Percentiles rank a stretch among this genome's conserved stretches.
These are phyloP conservation scores for Petaurus breviceps DNA, from an alignment of 2,113 vertebrate species.

Conservation along the genomic window DNA sequence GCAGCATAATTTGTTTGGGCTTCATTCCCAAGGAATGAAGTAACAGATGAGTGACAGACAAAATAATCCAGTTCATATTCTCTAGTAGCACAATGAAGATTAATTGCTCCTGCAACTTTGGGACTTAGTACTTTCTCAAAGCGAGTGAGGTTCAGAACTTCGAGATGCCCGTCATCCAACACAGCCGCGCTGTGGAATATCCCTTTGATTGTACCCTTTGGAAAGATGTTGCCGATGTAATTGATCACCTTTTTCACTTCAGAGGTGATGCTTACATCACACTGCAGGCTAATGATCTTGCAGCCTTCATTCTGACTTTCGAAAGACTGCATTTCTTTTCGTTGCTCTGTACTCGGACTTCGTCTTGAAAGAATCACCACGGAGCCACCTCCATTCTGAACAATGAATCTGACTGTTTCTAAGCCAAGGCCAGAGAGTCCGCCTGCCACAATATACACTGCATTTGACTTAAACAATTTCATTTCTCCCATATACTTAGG, in stretches of 20 bases:
- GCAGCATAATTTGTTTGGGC: conserved; percentile 91
- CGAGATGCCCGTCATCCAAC: conserved; percentile 86
- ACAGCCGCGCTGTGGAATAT: conserved; percentile 91
- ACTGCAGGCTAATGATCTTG: conserved; percentile 82
- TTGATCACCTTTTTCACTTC: conserved; percentile 85
- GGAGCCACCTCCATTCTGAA: conserved; percentile 84
- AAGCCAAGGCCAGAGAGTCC: conserved; percentile 92
- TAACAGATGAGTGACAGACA: conserved; percentile 91
- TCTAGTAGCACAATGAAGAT: conserved; percentile 88
- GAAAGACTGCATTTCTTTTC: conserved; percentile 84
- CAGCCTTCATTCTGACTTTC: conserved; percentile 75
- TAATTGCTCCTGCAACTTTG: conserved; percentile 89
- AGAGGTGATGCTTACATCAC: conserved; percentile 81
- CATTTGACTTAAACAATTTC: conserved; percentile 83
- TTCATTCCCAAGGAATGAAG: conserved; percentile 90
- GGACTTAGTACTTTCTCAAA: conserved; percentile 88
- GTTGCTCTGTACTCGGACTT: conserved; percentile 76
- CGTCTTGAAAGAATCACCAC: conserved; percentile 88
- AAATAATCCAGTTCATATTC: conserved; percentile 89
- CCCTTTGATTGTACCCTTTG: conserved; percentile 85
- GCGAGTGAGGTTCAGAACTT: conserved; percentile 81
- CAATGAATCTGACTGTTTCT: conserved; percentile 91
- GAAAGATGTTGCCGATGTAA: conserved; percentile 80
- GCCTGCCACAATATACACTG: conserved; percentile 87
- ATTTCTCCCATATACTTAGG: conserved; percentile 64